Evolutionary conservation across 2,113 vertebrate genomes (phyloP).

Genomic region (Pseudorectes ferrugineus): DNA sequence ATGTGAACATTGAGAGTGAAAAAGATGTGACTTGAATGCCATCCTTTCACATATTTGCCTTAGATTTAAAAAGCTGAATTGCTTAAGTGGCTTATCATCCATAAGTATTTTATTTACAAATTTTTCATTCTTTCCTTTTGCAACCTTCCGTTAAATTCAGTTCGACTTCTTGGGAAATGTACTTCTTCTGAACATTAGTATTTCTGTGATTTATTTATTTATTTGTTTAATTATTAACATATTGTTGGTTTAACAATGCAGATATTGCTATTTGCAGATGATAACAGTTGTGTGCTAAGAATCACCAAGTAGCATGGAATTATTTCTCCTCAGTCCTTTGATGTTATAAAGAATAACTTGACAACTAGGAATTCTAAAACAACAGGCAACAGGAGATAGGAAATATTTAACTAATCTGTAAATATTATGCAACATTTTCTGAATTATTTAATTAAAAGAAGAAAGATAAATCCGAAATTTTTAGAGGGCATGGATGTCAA

Average conservation of each 20-base stretch:
- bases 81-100: background rate
- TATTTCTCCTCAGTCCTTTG: background rate
- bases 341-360: background rate
- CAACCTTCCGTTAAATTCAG: background rate
- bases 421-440: background rate
- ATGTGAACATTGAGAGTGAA: background rate
- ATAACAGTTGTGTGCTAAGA: background rate
- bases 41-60: background rate
- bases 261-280: background rate
- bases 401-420: background rate
- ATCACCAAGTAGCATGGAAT: accelerated
- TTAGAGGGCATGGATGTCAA: background rate
- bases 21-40: background rate
- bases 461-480: background rate
- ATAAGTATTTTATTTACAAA: background rate
- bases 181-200: background rate
- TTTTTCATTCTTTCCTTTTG: background rate
- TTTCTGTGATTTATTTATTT: background rate
- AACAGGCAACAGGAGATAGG: background rate
- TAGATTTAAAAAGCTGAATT: background rate
- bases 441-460: background rate
- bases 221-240: background rate
- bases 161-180: background rate
- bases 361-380: background rate
- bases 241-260: background rate